Evolutionary conservation across 1,140 invertebrate species (phyloP), one percentile per base, ranked within the genome.

Genomic region (Microvelia longipes): DNA sequence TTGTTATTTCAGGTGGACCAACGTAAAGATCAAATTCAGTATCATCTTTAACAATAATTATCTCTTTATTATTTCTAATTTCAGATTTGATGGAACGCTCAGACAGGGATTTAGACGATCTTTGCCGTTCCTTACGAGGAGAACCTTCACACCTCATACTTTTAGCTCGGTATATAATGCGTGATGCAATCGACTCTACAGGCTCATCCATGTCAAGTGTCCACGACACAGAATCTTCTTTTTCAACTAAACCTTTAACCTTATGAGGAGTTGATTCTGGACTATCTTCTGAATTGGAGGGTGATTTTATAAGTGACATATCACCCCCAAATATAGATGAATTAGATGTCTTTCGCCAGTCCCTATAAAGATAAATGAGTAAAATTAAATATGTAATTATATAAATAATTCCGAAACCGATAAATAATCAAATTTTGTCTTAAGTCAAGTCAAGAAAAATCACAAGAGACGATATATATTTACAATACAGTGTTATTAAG

Each of bases 181-280:
- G 67, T 1, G 76, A 75, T 19, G 73, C 74, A 0, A 79, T 71
- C 2, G 67, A 84, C 72, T 90, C 86, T 0, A 86, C 84, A 2
- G 85, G 83, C 73, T 91, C 89, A 73, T 88, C 86, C 71, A 92
- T 87, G 75, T 92, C 89, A 14, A 92, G 78, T 1, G 91, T 89
- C 85, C 88, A 93, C 70, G 89, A 90, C 15, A 92, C 88, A 0
- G 90, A 92, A 75, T 90, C 90, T 62, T 86, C 86, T 75, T 92
- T 91, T 75, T 91, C 88, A 1, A 92, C 88, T 62, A 93, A 85
- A 19, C 86, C 88, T 76, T 91, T 90, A 26, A 92, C 86, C 75
- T 88, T 74, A 0, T 75, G 75, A 0, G 76, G 74, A 5, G 68
- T 71, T 27, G 73, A 73, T 5, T 5, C 5, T 11, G 35, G 35